Evolutionary conservation across 2,888 invertebrate species (phyloP), one percentile per base, ranked within the genome.

Genomic region (Sclerodermus sp.): DNA sequence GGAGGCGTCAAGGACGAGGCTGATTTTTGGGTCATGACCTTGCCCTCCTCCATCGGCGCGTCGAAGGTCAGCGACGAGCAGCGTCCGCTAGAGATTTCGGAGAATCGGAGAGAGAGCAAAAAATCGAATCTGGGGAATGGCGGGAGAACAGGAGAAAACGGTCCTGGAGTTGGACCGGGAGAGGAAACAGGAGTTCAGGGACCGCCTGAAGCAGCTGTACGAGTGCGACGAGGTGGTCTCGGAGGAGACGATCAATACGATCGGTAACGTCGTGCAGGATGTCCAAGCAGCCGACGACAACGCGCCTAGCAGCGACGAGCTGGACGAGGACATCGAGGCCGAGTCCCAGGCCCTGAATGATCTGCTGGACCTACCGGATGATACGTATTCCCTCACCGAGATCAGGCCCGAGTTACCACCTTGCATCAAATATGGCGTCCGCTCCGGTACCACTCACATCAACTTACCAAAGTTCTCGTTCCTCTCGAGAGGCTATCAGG

Each of bases 401-500:
- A 67, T 74, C 37, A 58, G 58, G 34, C 62, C 73, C 1, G 61
- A 67, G 9, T 54, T 76, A 38, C 70, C 71, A 13, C 10, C 55
- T 14, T 69, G 68, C 34, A 49, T 70, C 0, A 68, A 70, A 44
- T 76, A 69, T 16, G 68, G 68, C 2, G 53, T 74, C 9, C 68
- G 71, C 2, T 69, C 75, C 0, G 77, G 77, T 1, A 38, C 59
- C 12, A 66, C 65, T n/a, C 72, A 77, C 30, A 55, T 69, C 15
- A 61, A 66, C 13, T 65, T 70, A 69, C 44, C 49, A 1, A 62
- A 63, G 43, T 71, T 77, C 53, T 70, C 76, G n/a, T 71, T 74
- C 1, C 50, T 77, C 18, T 73, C 77, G n/a, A 65, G 76, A 47
- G 74, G 76, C n/a, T 64, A 68, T 53, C 76, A 76, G 65, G 77